Evolutionary conservation across 2,113 vertebrate genomes (phyloP), one percentile per base, ranked within the genome.

Genomic region (Varanus salvator): DNA sequence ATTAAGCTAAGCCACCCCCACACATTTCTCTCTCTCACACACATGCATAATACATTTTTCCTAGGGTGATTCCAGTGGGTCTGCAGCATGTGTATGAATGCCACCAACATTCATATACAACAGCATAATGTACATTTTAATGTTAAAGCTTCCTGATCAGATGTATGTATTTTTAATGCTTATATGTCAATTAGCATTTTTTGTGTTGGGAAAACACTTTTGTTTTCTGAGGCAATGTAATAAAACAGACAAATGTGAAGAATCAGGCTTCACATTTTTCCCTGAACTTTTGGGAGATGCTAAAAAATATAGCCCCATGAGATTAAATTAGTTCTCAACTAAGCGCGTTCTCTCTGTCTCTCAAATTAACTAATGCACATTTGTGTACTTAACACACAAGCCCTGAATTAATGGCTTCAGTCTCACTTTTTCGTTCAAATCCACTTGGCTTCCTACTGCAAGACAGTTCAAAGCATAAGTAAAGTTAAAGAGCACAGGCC

Each of bases 371-470:
- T 52, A 25, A 9, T 75, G 9, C 2, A 84, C 38, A 4, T 12
- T 83, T 54, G 78, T 17, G 7, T 0, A 0, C 15, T 38, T 6
- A 9, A 78, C 8, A 17, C 19, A 31, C 1, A 81, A 80, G 66
- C 31, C n/a, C 0, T 0, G 52, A 57, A 83, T 38, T 12, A 91
- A 68, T 27, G 31, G 44, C 0, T 1, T 5, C 1, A 34, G 7
- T 19, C 29, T 44, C 31, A 71, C 31, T 69, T 86, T 27, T 66
- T 85, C 78, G 60, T n/a, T 80, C 64, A 9, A 87, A 48, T 78
- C 29, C 14, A 23, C 19, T 87, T 87, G 75, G 64, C 87, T 81
- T 4, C 0, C 1, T 2, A 3, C 78, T 87, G 27, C 27, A 60
- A n/a, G 25, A 60, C 23, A 27, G 52, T 50, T 80, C 54, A 68